These are phyloP conservation scores for Sitophilus oryzae DNA, from an alignment of 1,140 invertebrate species.

Conservation along the genomic window DNA sequence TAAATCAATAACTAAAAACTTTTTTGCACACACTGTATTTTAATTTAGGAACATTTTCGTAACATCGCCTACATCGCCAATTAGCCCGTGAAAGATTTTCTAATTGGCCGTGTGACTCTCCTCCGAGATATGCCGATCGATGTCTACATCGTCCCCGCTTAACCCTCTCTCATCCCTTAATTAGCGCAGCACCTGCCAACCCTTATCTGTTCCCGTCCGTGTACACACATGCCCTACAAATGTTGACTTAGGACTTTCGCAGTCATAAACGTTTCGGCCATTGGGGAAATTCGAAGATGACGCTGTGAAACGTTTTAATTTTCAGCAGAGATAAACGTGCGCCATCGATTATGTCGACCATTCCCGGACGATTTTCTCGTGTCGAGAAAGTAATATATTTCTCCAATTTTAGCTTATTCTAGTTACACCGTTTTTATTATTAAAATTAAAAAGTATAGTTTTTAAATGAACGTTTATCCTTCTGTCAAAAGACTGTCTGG, in stretches of 20 bases:
- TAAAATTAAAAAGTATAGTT: no score
- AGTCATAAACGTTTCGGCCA: constrained; percentile 22
- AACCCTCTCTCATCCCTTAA: constrained; percentile 32
- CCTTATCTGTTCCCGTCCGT: constrained; percentile 13
- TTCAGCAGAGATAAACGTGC: background rate
- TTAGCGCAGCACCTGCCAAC: constrained; percentile 29
- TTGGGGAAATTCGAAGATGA: constrained; percentile 1
- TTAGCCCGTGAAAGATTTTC: constrained; percentile 34
- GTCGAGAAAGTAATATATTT: no score
- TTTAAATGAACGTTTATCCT: no score
- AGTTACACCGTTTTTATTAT: no score
- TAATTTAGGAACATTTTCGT: no score
- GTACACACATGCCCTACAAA: constrained; percentile 21
- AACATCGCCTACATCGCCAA: constrained; percentile 36
- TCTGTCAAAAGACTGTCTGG: no score
- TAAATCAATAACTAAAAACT: no score
- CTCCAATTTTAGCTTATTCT: no score
- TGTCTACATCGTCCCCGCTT: constrained; percentile 34
- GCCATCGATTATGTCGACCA: background rate
- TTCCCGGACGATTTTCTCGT: no score
- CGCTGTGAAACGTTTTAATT: background rate
- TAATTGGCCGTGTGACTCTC: constrained; percentile 37
- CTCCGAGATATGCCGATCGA: constrained; percentile 37
- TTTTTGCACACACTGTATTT: no score
- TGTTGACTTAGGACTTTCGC: constrained; percentile 27